phyloP scores from a whole-genome alignment of 2,797 vertebrate species.

The Heterohyrax brucei region DNA sequence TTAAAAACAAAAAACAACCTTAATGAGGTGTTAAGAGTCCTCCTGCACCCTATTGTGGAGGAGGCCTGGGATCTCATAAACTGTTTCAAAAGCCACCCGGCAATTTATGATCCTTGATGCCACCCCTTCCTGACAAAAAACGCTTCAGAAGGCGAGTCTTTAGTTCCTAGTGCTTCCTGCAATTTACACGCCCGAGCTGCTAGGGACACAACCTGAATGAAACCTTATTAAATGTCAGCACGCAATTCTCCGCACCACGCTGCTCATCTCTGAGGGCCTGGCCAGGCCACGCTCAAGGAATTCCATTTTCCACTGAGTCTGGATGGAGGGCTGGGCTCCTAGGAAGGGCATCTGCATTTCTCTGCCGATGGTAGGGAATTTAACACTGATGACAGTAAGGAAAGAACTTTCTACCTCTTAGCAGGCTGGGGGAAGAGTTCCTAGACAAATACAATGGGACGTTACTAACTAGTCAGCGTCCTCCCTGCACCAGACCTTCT shows the following conservation, averaged over 20 bases:
- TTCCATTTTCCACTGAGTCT: neutral
- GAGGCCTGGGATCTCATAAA: conserved; percentile 91
- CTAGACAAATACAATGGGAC: neutral
- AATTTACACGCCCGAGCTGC: conserved; percentile 84
- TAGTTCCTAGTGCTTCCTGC: conserved; percentile 84
- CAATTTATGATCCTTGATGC: conserved; percentile 92
- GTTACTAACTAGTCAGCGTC: neutral
- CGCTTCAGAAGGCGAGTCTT: conserved; percentile 88
- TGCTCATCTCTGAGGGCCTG: neutral
- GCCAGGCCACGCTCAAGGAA: accelerated
- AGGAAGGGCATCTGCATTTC: neutral
- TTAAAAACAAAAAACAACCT: conserved; percentile 90
- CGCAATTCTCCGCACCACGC: neutral
- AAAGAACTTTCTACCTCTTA: neutral
- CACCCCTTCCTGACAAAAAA: conserved; percentile 89
- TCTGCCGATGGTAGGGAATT: neutral
- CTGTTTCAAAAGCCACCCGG: conserved; percentile 91
- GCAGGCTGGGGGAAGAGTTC: neutral
- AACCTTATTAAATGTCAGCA: conserved; percentile 77
- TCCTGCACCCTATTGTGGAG: conserved; percentile 89
- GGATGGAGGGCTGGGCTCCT: neutral
- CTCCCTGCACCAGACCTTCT: neutral
- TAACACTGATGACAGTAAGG: neutral
- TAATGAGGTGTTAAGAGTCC: conserved; percentile 92
- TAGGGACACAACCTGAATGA: conserved; percentile 79